Conservation (phyloP, 2,888 invertebrate species). For the Drosophila algonquin region DNA sequence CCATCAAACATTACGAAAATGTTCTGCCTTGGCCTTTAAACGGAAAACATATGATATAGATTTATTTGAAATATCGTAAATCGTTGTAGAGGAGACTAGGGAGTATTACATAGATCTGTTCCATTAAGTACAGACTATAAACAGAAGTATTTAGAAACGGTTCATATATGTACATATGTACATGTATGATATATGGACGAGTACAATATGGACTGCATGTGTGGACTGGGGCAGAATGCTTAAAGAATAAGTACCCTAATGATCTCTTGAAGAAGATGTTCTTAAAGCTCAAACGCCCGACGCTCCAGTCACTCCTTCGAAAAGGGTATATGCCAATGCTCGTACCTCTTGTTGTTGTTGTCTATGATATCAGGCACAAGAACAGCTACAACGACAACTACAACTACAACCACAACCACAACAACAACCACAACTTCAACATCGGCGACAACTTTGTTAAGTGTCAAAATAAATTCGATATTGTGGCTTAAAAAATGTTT, state of each 20-base stretch:
- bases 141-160: background rate
- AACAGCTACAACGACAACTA: conserved; percentile 29
- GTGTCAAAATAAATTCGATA: conserved; percentile 80
- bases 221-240: background rate
- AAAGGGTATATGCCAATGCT: conserved; percentile 39
- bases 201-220: conserved; percentile 23
- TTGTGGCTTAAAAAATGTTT: conserved; percentile 80
- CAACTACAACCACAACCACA: conserved; percentile 39
- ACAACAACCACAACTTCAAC: conserved; percentile 47
- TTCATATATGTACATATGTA: background rate
- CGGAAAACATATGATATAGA: conserved; percentile 6
- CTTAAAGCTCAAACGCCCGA: conserved; percentile 30
- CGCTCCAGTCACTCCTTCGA: conserved; percentile 40
- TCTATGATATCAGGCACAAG: conserved; percentile 62
- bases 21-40: background rate
- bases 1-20: background rate
- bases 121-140: background rate
- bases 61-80: conserved; percentile 8
- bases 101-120: background rate
- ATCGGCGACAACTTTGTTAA: conserved; percentile 78
- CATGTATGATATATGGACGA: no score
- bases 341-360: conserved; percentile 11
- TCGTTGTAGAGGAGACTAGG: conserved; percentile 1
- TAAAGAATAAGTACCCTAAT: conserved; percentile 7
- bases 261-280: background rate